These are phyloP conservation scores for Smithornis capensis DNA, from an alignment of 2,113 vertebrate species.

Conservation along the genomic window DNA sequence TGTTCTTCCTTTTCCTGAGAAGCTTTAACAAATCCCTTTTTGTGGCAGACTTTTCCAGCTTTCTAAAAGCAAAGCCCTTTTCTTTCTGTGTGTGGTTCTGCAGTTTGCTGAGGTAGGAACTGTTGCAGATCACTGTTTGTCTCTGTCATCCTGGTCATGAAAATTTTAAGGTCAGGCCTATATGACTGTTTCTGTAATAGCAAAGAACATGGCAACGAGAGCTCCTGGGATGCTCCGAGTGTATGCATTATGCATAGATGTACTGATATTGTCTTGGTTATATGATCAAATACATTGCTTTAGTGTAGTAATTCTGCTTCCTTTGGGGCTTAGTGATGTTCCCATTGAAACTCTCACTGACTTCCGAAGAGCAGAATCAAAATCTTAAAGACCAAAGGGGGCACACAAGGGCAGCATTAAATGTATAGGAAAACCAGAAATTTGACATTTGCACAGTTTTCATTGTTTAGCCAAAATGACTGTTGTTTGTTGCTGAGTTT, in stretches of 20 bases:
- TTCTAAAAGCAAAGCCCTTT: neutral
- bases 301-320: neutral
- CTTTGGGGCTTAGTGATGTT: neutral
- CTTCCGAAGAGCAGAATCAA: neutral
- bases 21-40: neutral
- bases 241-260: conserved; percentile 1
- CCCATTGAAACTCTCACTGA: neutral
- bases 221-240: neutral
- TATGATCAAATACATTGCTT: neutral
- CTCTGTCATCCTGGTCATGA: neutral
- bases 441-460: neutral
- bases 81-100: neutral
- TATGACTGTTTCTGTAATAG: neutral
- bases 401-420: neutral
- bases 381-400: neutral
- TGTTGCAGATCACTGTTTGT: neutral
- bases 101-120: neutral
- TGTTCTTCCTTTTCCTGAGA: neutral
- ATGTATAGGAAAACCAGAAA: neutral
- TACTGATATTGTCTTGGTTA: neutral
- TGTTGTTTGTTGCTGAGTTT: neutral
- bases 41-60: neutral
- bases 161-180: neutral
- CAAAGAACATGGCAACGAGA: neutral
- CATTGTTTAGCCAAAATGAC: neutral